Conservation (phyloP, 2,888 invertebrate species). For the Drosophila buzzatii region DNA sequence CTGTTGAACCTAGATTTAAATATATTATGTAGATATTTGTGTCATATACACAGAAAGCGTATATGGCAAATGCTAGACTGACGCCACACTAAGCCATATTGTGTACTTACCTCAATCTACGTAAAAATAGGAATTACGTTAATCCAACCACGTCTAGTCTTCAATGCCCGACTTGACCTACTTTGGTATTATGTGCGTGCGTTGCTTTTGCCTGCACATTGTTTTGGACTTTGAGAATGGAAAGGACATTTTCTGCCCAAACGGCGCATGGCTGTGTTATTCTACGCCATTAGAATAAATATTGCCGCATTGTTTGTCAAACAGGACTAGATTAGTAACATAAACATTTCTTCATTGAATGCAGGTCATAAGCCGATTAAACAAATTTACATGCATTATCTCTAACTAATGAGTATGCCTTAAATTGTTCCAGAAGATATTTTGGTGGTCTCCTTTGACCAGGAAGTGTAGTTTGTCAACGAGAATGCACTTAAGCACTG, state of each 20-base stretch:
- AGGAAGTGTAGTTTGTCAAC: neutral
- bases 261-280: constrained; percentile 71
- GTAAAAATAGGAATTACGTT: constrained; percentile 59
- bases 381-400: constrained; percentile 79
- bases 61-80: constrained; percentile 55
- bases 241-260: constrained; percentile 38
- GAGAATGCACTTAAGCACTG: neutral
- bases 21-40: neutral
- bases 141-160: constrained; percentile 53
- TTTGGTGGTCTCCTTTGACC: neutral
- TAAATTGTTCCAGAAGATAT: constrained; percentile 32
- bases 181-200: constrained; percentile 36
- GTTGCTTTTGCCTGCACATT: constrained; percentile 26
- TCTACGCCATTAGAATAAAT: constrained; percentile 80
- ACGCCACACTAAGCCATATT: constrained; percentile 51
- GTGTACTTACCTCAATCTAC: constrained; percentile 62
- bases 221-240: constrained; percentile 8
- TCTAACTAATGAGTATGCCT: constrained; percentile 67
- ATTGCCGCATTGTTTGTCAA: constrained; percentile 84
- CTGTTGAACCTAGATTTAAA: neutral
- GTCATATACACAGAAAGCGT: neutral
- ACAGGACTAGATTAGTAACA: constrained; percentile 83
- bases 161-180: constrained; percentile 47
- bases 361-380: constrained; percentile 82
- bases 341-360: constrained; percentile 78